phyloP scores from a whole-genome alignment of 2,888 invertebrate genomes.

The Anthophora plumipes region DNA sequence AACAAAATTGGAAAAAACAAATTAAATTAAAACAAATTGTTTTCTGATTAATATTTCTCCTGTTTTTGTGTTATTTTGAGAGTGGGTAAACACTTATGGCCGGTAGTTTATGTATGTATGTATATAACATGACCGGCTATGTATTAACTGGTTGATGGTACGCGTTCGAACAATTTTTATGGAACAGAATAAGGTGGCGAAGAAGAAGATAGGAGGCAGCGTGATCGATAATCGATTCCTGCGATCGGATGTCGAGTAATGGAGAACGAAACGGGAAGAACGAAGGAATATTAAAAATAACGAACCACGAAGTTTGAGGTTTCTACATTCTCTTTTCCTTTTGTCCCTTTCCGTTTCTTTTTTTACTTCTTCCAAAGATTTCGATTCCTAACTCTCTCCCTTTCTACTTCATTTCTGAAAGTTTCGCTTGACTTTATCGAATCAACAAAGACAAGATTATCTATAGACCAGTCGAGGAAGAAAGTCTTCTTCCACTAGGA shows the following conservation, averaged over 20 bases:
- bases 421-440: not conserved
- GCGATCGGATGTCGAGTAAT: too few species aligned
- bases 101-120: too few species aligned
- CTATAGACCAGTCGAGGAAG: not conserved
- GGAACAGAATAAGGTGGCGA: not conserved
- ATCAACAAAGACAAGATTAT: not conserved
- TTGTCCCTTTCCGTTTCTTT: too few species aligned
- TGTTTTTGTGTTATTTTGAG: too few species aligned
- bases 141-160: not conserved
- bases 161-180: not conserved
- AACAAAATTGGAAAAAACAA: too few species aligned
- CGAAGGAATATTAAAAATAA: not conserved
- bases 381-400: too few species aligned
- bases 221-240: not conserved
- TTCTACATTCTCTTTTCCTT: too few species aligned
- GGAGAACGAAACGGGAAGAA: not conserved
- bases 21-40: too few species aligned
- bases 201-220: too few species aligned
- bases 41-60: too few species aligned
- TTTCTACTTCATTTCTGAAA: not conserved
- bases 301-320: not conserved
- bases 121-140: too few species aligned
- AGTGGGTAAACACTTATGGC: too few species aligned
- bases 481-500: slow-evolving; percentile 2
- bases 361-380: not conserved